Conservation (phyloP, 2,888 invertebrate genomes). For the Argynnis bischoffii region DNA sequence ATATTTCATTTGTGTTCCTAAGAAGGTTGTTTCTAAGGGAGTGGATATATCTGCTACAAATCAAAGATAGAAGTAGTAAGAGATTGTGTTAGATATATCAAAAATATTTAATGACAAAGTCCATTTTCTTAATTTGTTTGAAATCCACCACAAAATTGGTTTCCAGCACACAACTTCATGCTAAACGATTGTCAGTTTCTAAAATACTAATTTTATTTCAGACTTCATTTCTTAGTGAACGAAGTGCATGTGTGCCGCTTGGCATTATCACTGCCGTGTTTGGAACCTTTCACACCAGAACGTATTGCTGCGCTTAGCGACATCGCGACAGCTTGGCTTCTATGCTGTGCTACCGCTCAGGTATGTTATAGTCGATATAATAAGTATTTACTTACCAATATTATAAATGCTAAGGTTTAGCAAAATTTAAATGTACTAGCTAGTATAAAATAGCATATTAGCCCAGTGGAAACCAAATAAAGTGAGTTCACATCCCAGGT, state of each 20-base stretch:
- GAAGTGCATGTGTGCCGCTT: conserved; percentile 92
- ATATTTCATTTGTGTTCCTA: too few species aligned
- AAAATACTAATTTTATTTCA: conserved; percentile 50
- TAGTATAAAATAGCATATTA: too few species aligned
- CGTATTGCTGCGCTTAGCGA: conserved; percentile 91
- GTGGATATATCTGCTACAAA: too few species aligned
- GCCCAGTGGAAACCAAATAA: too few species aligned
- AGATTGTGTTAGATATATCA: too few species aligned
- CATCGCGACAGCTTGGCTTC: conserved; percentile 91
- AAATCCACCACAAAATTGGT: not conserved
- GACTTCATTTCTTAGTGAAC: conserved; percentile 89
- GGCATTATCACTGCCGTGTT: conserved; percentile 91
- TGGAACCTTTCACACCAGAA: conserved; percentile 93
- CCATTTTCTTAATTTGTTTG: not conserved
- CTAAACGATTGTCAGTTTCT: not conserved
- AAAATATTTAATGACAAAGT: too few species aligned
- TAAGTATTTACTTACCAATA: not conserved
- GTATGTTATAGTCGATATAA: conserved; percentile 51
- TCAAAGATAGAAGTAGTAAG: too few species aligned
- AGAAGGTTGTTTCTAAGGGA: too few species aligned
- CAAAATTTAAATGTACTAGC: not conserved
- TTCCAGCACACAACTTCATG: too few species aligned
- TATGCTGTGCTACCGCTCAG: conserved; percentile 87
- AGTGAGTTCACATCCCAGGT: too few species aligned
- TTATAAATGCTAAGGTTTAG: not conserved